phyloP scores from a whole-genome alignment of 2,888 invertebrate genomes.

The Drosophila macrospina region DNA sequence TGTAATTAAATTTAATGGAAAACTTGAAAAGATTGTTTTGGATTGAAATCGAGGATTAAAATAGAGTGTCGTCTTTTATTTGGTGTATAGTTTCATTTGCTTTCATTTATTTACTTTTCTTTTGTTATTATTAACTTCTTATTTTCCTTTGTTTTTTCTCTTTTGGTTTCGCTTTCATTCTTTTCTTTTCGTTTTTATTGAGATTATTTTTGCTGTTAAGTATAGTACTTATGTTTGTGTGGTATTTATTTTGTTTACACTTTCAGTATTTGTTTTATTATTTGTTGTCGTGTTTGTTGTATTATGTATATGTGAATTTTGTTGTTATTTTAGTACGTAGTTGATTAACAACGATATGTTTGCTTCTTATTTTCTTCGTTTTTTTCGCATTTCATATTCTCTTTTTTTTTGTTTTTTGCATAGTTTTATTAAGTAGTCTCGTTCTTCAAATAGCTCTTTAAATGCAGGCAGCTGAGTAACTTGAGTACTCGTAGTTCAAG shows the following conservation, averaged over 20 bases:
- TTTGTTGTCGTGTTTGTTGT: constrained; percentile 13
- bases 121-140: constrained; percentile 2
- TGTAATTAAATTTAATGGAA: constrained; percentile 78
- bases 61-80: constrained; percentile 35
- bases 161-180: too few relatives aligned
- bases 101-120: constrained; percentile 2
- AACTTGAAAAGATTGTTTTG: constrained; percentile 82
- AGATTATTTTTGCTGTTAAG: constrained; percentile 4
- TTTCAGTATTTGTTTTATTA: constrained; percentile 31
- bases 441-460: constrained; percentile 38
- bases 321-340: constrained; percentile 29
- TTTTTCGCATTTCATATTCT: constrained; percentile 11
- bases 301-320: constrained; percentile 17
- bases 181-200: constrained; percentile 24
- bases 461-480: constrained; percentile 41
- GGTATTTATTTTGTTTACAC: constrained; percentile 19
- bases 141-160: too few relatives aligned
- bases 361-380: constrained; percentile 52
- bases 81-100: neutral
- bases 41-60: constrained; percentile 60
- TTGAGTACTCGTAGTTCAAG: constrained; percentile 36
- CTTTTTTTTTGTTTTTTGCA: constrained; percentile 5
- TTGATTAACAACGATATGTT: constrained; percentile 71
- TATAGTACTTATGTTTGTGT: constrained; percentile 29
- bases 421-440: constrained; percentile 20